Evolutionary conservation across 2,113 vertebrate genomes (phyloP), one percentile per base, ranked within the genome.

Genomic region (Blennius ocellaris): DNA sequence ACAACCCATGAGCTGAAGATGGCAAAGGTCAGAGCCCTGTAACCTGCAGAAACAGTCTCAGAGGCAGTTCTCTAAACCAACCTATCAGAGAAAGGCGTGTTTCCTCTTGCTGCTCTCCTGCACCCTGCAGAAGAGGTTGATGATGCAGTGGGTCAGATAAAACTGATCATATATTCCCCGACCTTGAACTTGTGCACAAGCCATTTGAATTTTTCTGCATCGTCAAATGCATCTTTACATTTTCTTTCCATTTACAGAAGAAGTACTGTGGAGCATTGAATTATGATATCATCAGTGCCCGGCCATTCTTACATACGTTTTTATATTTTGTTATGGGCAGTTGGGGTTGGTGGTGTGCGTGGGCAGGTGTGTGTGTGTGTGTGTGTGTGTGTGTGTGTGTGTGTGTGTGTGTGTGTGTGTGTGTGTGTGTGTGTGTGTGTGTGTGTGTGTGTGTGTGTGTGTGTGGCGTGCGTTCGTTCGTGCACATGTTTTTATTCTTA

Each of bases 21-120:
- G 43, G 39, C 39, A 69, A 85, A 84, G 81, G 79, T 84, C 43
- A 6, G 44, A 63, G 68, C 59, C 68, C 70, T 63, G 57, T 61
- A 74, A 88, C 79, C 76, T 63, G 69, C 53, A 51, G 76, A 84
- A 77, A 79, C 50, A 69, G 75, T 77, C 58, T 45, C 14, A 7
- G 30, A 82, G 82, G 78, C 78, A 74, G 71, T 49, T 49, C 77
- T 52, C 55, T 86, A 79, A 77, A 78, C 72, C 56, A 73, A 45
- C 72, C 60, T 69, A 62, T 83, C 75, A 67, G 74, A 58, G 58
- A 48, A 53, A 66, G 5, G 59, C 76, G 40, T 41, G 48, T 65
- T 59, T 56, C 55, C 59, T 52, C 14, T 61, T 7, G 30, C 51
- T 47, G 53, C 9, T 43, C 37, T 69, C 51, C 74, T 41, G 49